Evolutionary conservation across 2,888 invertebrate species (phyloP), one percentile per base, ranked within the genome.

Genomic region (Drosophila eohydei): DNA sequence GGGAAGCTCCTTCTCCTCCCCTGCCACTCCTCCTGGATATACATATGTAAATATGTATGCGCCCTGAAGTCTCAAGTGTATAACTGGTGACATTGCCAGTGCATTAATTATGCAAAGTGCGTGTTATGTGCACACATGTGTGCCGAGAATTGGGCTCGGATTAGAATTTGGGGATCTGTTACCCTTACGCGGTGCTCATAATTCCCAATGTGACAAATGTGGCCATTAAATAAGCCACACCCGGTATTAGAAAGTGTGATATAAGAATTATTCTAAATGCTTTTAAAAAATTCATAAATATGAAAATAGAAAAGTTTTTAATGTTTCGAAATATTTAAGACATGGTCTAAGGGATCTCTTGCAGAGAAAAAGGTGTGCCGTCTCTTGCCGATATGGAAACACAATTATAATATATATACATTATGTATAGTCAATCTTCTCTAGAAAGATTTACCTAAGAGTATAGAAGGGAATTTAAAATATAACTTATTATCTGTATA

Each of bases 71-170:
- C 83, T 88, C 88, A 74, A 88, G 88, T 75, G 86, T 72, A 78
- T 83, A 88, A 75, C 80, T 75, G 83, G 68, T 75, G 86, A 77
- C 83, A 83, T 78, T 87, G 85, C 67, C 77, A 66, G 44, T 78
- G 88, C 88, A 88, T 86, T 86, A 86, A 86, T 88, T 88, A 86
- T 86, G 88, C 80, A 83, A 86, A 86, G 81, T 86, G 81, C 74
- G 83, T 80, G 73, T 63, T 59, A 40, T 63, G 71, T 50, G 61
- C 60, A 46, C 68, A 73, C 80, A 78, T 74, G 70, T 72, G 67
- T 30, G 57, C 56, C 38, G 48, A 50, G 36, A 48, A 51, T 58
- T 66, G 26, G 69, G 40, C 26, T 56, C 30, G 41, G 51, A 21
- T 69, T 57, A 46, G 40, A 69, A 66, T 68, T 71, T 57, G 52